These are phyloP conservation scores for Rhynchophorus ferrugineus DNA, from an alignment of 1,140 invertebrate species.

Conservation along the genomic window DNA sequence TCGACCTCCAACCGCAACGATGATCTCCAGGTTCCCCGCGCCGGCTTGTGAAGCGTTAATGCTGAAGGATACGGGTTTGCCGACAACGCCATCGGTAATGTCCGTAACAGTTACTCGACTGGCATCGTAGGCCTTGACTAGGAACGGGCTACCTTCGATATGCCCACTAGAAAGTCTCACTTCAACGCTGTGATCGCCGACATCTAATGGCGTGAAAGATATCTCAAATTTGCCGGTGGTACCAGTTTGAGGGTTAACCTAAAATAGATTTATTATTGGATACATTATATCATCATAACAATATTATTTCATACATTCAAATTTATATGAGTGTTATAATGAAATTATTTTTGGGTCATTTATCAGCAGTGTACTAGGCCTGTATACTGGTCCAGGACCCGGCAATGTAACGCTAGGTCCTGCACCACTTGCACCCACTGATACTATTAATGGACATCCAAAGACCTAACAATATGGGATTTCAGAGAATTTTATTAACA, in stretches of 20 bases:
- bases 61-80: constrained; percentile 87
- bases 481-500: background rate
- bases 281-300: too few species aligned
- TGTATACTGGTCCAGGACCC: constrained; percentile 56
- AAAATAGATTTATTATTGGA: constrained; percentile 12
- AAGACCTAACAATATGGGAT: constrained; percentile 42
- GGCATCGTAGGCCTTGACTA: constrained; percentile 92
- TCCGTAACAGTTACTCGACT: constrained; percentile 85
- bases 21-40: constrained; percentile 95
- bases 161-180: constrained; percentile 68
- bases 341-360: too few species aligned
- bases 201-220: constrained; percentile 80
- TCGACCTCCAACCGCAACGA: constrained; percentile 92
- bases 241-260: constrained; percentile 37
- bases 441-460: constrained; percentile 72
- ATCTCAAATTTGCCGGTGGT: constrained; percentile 49
- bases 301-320: too few species aligned
- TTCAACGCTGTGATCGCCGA: constrained; percentile 91
- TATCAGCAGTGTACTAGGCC: constrained; percentile 55
- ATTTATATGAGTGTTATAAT: too few species aligned
- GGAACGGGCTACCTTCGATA: constrained; percentile 89
- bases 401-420: constrained; percentile 64
- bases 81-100: constrained; percentile 79
- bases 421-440: constrained; percentile 62
- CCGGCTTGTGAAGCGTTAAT: constrained; percentile 72